phyloP scores from a whole-genome alignment of 2,888 invertebrate genomes.

The Thecocarcelia acutangulata region DNA sequence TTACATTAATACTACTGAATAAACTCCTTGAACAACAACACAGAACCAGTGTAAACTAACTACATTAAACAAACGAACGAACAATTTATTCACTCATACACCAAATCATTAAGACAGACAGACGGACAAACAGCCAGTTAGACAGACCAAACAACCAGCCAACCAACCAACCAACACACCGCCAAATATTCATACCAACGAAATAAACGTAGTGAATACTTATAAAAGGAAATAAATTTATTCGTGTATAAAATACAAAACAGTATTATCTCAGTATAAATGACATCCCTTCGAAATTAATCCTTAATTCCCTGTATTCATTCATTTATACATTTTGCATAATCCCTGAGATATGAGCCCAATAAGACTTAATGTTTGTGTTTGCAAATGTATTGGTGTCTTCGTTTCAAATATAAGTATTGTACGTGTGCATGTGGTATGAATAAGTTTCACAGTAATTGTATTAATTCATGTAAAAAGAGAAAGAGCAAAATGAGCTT shows the following conservation, averaged over 20 bases:
- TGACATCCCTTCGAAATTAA: constrained; percentile 82
- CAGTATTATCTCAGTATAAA: constrained; percentile 81
- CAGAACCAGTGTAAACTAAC: constrained; percentile 52
- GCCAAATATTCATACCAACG: constrained; percentile 16
- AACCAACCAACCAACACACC: not conserved
- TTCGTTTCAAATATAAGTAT: not conserved
- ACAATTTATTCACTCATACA: constrained; percentile 40
- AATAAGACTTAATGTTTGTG: constrained; percentile 67
- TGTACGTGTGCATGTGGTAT: not conserved
- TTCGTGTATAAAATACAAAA: constrained; percentile 76
- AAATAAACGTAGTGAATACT: constrained; percentile 21
- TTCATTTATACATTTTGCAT: constrained; percentile 79
- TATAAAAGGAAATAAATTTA: constrained; percentile 70
- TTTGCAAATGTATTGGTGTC: constrained; percentile 25
- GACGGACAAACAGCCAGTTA: constrained; percentile 12
- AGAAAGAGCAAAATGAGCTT: constrained; percentile 2
- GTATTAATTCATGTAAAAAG: constrained; percentile 1
- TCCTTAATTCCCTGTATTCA: constrained; percentile 79
- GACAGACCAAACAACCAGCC: constrained; percentile 1
- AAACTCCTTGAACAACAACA: constrained; percentile 64
- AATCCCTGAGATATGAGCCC: constrained; percentile 79
- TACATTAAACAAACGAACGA: constrained; percentile 48
- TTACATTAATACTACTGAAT: constrained; percentile 63
- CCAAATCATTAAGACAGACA: constrained; percentile 60
- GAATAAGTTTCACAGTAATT: constrained; percentile 24